Evolutionary conservation across 2,888 invertebrate species (phyloP), one percentile per base, ranked within the genome.

Genomic region (Heliconius erato): DNA sequence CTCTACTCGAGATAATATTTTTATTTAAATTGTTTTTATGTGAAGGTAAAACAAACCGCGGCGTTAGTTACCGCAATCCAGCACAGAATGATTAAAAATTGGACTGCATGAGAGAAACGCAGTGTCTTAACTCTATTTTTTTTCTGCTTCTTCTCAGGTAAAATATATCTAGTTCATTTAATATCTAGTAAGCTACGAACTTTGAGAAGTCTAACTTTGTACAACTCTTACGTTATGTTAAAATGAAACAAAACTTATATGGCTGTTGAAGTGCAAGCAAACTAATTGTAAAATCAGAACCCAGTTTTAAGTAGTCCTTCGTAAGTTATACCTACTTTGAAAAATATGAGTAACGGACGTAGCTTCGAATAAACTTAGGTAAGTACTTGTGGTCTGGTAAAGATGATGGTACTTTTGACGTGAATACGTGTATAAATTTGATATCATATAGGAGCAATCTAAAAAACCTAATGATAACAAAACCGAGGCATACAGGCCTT

Each of bases 221-320:
- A 6, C 28, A 74, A 59, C 32, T 76, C 59, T 59, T n/a, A 63
- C 16, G n/a, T 54, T 76, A 76, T 63, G 59, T n/a, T 76, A 63
- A 76, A 59, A 63, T 35, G 12, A 16, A 35, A 32, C 32, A n/a
- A 63, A n/a, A 35, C 35, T 76, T 63, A 14, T 35, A 35, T 14
- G 74, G 11, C 28, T 23, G 23, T 59, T 74, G 23, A n/a, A n/a
- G n/a, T 63, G 35, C n/a, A 59, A 76, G 19, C 26, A 76, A 76
- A 63, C 9, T 76, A 40, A 76, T 63, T 76, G 16, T 63, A 35
- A 63, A 76, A 76, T 28, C 76, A 59, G 59, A 59, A 76, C 59
- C 35, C n/a, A 35, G n/a, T 63, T 72, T 72, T 49, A 72, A 72
- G 26, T 49, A 72, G 44, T 16, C 19, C 44, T 71, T 74, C 54